A percentile compares a stretch with the other conserved stretches of the same genome.
These are phyloP conservation scores for Gonatopus flavifemur DNA, from an alignment of 1,140 invertebrate species.

Conservation along the genomic window DNA sequence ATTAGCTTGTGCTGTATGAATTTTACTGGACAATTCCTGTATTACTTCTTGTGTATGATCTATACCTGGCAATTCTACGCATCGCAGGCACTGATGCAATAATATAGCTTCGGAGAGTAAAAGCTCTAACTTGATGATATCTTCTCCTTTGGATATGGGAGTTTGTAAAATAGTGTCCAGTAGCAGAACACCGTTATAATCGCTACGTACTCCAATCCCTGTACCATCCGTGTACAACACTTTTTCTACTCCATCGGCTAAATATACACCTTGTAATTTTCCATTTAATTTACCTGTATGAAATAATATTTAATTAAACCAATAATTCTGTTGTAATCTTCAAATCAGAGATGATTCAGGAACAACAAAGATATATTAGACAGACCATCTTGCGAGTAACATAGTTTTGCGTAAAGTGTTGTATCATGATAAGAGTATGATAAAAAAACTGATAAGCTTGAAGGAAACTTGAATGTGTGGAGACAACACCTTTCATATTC, in stretches of 20 bases:
- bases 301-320: conserved; percentile 12
- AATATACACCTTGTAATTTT: conserved; percentile 69
- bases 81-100: conserved; percentile 76
- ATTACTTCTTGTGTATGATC: conserved; percentile 76
- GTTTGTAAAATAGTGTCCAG: conserved; percentile 85
- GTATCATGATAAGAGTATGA: too few relatives aligned
- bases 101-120: conserved; percentile 83
- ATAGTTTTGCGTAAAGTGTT: too few relatives aligned
- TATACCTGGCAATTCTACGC: conserved; percentile 70
- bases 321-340: too few relatives aligned
- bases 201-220: conserved; percentile 78
- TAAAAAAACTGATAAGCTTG: too few relatives aligned
- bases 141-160: conserved; percentile 70
- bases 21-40: conserved; percentile 75
- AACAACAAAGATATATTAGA: too few relatives aligned
- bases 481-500: too few relatives aligned
- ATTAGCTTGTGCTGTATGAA: conserved; percentile 68
- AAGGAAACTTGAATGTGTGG: too few relatives aligned
- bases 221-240: conserved; percentile 80
- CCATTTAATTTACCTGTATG: conserved; percentile 59
- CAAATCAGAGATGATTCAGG: too few relatives aligned
- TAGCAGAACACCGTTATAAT: conserved; percentile 87
- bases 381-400: too few relatives aligned
- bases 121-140: conserved; percentile 80
- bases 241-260: conserved; percentile 73